phyloP scores from a whole-genome alignment of 2,888 invertebrate genomes.

The Oxyteleia sp. region DNA sequence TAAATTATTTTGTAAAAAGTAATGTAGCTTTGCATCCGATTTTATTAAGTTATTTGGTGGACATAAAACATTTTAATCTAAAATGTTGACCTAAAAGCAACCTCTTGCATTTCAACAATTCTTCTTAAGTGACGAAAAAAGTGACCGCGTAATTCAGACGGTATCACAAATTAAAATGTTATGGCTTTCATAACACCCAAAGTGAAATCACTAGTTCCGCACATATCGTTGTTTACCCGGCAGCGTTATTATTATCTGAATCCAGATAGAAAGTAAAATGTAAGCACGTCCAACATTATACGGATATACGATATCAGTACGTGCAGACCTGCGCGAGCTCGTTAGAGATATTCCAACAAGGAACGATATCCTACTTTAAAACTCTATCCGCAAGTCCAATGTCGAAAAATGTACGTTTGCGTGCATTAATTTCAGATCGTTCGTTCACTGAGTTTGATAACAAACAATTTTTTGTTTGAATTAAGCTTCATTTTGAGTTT shows the following conservation, averaged over 20 bases:
- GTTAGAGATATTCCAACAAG: slow-evolving; percentile 68
- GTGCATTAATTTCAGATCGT: slow-evolving; percentile 41
- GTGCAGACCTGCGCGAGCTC: slow-evolving; percentile 58
- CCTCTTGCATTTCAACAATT: no score
- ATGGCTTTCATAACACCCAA: slow-evolving; percentile 17
- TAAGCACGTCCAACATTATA: slow-evolving; percentile 68
- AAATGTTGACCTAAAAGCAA: no score
- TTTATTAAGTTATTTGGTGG: no score
- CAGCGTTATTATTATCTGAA: slow-evolving; percentile 71
- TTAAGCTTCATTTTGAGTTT: slow-evolving; percentile 28
- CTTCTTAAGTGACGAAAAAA: no score
- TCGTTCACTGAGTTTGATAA: no score
- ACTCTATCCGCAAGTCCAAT: slow-evolving; percentile 43
- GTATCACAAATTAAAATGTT: slow-evolving; percentile 49
- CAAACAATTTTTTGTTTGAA: slow-evolving; percentile 43
- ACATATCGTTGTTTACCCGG: slow-evolving; percentile 44
- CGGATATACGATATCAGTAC: slow-evolving; percentile 67
- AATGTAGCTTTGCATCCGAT: no score
- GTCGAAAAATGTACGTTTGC: slow-evolving; percentile 54
- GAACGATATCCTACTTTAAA: slow-evolving; percentile 64
- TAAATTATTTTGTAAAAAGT: no score
- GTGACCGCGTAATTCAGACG: neutral
- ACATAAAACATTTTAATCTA: no score
- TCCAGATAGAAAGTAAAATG: slow-evolving; percentile 68
- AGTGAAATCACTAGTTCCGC: slow-evolving; percentile 49